A percentile compares a stretch with the other conserved stretches of the same genome.
These are phyloP conservation scores for Thinocorus orbignyianus DNA, from an alignment of 2,113 vertebrate species.

Conservation along the genomic window DNA sequence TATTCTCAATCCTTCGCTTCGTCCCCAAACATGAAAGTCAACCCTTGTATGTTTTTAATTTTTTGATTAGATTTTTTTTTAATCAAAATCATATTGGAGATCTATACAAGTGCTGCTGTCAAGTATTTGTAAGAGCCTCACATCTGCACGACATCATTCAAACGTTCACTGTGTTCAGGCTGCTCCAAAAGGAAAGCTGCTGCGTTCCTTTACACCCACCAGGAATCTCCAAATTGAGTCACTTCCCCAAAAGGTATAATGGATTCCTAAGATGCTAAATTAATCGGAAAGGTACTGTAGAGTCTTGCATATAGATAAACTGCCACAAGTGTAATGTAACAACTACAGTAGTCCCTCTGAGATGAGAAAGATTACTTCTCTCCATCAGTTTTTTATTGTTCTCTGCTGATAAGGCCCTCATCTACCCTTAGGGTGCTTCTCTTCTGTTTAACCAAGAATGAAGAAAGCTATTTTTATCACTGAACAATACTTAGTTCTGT, in stretches of 20 bases:
- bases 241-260: slow-evolving; percentile 49
- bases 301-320: slow-evolving; percentile 52
- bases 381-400: slow-evolving; percentile 67
- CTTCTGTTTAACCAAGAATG: slow-evolving; percentile 57
- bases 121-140: slow-evolving; percentile 20
- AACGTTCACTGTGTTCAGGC: not conserved
- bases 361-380: slow-evolving; percentile 38
- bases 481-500: slow-evolving; percentile 51
- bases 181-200: slow-evolving; percentile 15
- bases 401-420: slow-evolving; percentile 56
- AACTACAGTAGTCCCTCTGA: slow-evolving; percentile 38
- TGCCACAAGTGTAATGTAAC: slow-evolving; percentile 25
- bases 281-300: slow-evolving; percentile 53
- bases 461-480: slow-evolving; percentile 57
- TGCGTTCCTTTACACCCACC: slow-evolving; percentile 16
- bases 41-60: not conserved
- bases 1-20: not conserved
- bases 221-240: slow-evolving; percentile 51
- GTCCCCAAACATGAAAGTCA: not conserved
- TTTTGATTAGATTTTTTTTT: not conserved
- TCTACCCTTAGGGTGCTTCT: slow-evolving; percentile 50
- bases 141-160: slow-evolving; percentile 19
- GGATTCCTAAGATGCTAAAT: slow-evolving; percentile 53
- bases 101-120: slow-evolving; percentile 5
- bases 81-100: slow-evolving; percentile 4